Conservation (phyloP, 1,140 invertebrate genomes). For the Caerostris darwini region DNA sequence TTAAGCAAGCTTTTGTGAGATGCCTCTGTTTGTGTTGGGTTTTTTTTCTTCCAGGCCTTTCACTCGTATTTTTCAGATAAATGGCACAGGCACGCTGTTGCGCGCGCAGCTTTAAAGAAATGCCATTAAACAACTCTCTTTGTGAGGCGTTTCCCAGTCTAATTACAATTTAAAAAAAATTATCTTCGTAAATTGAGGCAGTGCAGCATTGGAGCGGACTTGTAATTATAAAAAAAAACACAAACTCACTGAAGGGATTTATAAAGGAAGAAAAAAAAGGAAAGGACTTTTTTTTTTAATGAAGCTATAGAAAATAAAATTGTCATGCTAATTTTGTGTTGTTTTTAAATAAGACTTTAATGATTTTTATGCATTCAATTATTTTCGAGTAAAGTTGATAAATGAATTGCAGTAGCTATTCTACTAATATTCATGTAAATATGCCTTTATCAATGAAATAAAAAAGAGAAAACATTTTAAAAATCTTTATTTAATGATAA, state of each 20-base stretch:
- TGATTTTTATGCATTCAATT: no score
- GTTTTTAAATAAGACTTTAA: no score
- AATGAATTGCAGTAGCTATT: no score
- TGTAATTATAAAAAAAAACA: background rate
- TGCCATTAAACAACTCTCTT: background rate
- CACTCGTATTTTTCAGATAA: background rate
- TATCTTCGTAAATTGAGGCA: background rate
- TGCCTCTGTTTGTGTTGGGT: no score
- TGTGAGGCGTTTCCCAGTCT: background rate
- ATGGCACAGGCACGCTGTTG: background rate
- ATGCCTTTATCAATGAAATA: no score
- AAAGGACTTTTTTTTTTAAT: background rate
- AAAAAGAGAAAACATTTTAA: no score
- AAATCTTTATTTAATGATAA: no score
- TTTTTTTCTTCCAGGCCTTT: no score
- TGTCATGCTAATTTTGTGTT: background rate
- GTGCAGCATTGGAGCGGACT: background rate
- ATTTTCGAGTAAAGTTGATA: no score
- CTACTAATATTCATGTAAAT: no score
- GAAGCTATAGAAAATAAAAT: background rate
- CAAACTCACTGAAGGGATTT: background rate
- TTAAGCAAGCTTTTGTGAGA: no score
- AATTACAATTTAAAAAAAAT: conserved; percentile 10
- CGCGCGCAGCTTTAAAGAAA: background rate
- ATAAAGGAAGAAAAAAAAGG: background rate